Conservation (phyloP, 30 jellyfish, hydroid and myxozoan species). For the Hydra vulgaris region DNA sequence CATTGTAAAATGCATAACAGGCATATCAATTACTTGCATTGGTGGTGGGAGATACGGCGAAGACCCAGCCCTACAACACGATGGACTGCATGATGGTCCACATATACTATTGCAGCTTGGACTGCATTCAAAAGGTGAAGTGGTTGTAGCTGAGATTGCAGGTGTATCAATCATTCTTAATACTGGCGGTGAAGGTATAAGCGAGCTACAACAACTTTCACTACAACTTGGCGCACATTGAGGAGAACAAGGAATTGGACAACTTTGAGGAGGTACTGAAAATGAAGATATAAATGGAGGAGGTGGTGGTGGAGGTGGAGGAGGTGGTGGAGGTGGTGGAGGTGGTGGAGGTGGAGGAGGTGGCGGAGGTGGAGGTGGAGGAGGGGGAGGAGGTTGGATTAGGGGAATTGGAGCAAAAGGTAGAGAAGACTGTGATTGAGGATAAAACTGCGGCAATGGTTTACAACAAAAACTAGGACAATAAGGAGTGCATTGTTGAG, state of each 20-base stretch:
- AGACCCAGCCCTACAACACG: constrained; percentile 80
- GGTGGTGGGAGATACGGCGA: constrained; percentile 68
- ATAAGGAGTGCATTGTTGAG: constrained; percentile 17
- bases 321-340: constrained; percentile 39
- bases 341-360: constrained; percentile 57
- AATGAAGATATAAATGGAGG: constrained; percentile 6
- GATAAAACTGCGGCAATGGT: background rate
- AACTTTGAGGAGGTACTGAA: background rate
- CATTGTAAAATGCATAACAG: constrained; percentile 23
- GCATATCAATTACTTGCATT: constrained; percentile 17
- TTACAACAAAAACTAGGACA: constrained; percentile 10
- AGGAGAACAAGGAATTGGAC: constrained; percentile 10
- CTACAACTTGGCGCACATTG: constrained; percentile 47
- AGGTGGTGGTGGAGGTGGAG: constrained; percentile 24
- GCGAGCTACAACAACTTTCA: constrained; percentile 44
- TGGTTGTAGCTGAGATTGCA: constrained; percentile 59
- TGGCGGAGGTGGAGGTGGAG: constrained; percentile 55
- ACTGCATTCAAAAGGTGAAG: constrained; percentile 42
- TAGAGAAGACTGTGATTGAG: constrained; percentile 32
- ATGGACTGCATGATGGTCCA: constrained; percentile 87
- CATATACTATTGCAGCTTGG: constrained; percentile 75
- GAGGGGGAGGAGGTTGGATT: constrained; percentile 30
- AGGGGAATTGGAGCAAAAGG: constrained; percentile 65
- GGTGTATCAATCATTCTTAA: constrained; percentile 34
- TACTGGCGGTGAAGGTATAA: constrained; percentile 14